Evolutionary conservation across 1,140 invertebrate species (phyloP).

Genomic region (Leptinotarsa undecemlineata): DNA sequence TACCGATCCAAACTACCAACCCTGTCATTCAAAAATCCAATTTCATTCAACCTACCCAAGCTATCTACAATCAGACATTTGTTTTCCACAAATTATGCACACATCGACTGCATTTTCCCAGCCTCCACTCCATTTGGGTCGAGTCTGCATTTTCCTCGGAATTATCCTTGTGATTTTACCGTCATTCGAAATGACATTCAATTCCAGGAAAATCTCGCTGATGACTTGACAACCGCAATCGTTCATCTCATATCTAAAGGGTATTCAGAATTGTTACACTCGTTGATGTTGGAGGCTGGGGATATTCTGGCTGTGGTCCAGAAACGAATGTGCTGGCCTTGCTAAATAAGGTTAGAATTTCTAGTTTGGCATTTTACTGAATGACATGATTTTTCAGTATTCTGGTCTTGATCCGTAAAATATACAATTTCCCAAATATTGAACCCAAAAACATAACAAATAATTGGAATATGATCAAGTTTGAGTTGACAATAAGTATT

Average conservation of each 20-base stretch:
- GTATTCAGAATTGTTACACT: background rate
- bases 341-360: too few species aligned
- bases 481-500: too few species aligned
- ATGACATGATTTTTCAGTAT: too few species aligned
- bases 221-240: constrained; percentile 10
- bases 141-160: background rate
- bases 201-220: constrained; percentile 1
- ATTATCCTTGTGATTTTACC: constrained; percentile 12
- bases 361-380: too few species aligned
- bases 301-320: background rate
- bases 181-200: constrained; percentile 11
- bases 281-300: background rate
- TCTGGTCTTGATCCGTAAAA: too few species aligned
- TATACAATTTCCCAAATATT: too few species aligned
- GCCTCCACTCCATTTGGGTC: background rate
- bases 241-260: background rate
- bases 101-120: constrained; percentile 1
- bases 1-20: too few species aligned
- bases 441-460: too few species aligned
- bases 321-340: background rate
- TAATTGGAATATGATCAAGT: too few species aligned
- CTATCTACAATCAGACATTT: background rate
- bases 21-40: too few species aligned
- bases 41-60: too few species aligned
- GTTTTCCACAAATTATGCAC: constrained; percentile 4